Percentiles rank a stretch among this genome's conserved stretches.
Evolutionary conservation across 92 coral and sea anemone species (phyloP).

Genomic region (Epizoanthus rinbou): DNA sequence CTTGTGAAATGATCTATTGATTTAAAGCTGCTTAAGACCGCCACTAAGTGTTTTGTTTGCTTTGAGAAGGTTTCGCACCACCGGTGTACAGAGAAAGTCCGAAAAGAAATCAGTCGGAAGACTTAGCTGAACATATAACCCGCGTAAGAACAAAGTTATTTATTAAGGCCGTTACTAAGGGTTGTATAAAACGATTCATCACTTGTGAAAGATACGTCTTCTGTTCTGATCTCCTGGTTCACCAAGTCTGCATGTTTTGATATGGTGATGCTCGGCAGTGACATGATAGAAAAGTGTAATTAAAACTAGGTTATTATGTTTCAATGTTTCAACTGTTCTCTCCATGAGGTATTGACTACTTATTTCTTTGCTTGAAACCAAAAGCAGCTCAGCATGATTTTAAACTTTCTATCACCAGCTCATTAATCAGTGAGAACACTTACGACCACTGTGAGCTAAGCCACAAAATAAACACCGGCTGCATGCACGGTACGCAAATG

Average conservation of each 20-base stretch:
- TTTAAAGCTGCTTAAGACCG: background rate
- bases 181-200: no score
- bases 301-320: background rate
- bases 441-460: background rate
- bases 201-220: no score
- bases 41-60: background rate
- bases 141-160: no score
- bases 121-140: no score
- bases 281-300: background rate
- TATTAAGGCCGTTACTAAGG: no score
- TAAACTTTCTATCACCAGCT: conserved; percentile 19
- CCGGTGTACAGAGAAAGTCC: background rate
- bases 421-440: background rate
- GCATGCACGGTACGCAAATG: background rate
- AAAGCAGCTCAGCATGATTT: conserved; percentile 12
- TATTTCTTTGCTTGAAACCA: conserved; percentile 16
- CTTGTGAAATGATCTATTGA: background rate
- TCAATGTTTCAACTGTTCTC: background rate
- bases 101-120: no score
- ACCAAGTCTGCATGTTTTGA: no score
- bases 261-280: no score
- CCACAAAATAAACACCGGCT: background rate
- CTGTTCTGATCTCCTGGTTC: no score
- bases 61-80: background rate
- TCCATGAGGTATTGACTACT: background rate